Base-by-base conservation (phyloP, 2,113 vertebrate genomes). In the Mus musculus region DNA sequence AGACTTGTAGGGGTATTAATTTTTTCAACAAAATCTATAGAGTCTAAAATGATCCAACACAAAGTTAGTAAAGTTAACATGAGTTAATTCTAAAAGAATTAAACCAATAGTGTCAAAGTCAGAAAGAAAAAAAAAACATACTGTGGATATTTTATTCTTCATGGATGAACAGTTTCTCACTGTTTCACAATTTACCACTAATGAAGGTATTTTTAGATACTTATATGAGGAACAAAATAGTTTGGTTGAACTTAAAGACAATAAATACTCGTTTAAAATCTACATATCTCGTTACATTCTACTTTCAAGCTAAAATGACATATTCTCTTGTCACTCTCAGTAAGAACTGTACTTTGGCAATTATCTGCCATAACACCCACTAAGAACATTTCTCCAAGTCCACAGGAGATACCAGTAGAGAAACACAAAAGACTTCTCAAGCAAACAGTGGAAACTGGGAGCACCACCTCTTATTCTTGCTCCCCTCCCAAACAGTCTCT, bases 121-220 rank as follows among this genome's bases (percentile, higher is more conserved):
- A 91, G 42, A 94, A 93, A 94, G 63, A 22, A 82, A 93, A 91
- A 92, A 95, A 67, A 69, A 87, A 28, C 14, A 90, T 88, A 94
- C 3, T 5, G n/a, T 89, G 19, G 61, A 12, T 12, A 81, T 39
- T 75, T 17, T 73, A 42, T 72, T 59, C 14, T 82, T 33, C 20
- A 95, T 89, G 13, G 13, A 39, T 95, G 28, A 65, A 85, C 26
- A 89, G 59, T 2, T 77, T 88, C 30, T 84, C 78, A 24, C 7
- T 16, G 49, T 72, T 26, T 81, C 36, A 77, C 72, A 42, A 96
- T 49, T 78, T 93, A 71, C 72, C 81, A 36, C 20, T 76, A n/a
- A 69, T 20, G 24, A 20, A 39, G 12, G n/a, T 65, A 93, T 94
- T 96, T 90, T 63, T 7, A n/a, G 77, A 97, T 80, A 42, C 22